Evolutionary conservation across 1,140 invertebrate genomes (phyloP).

Genomic region (Drosophila ficusphila): DNA sequence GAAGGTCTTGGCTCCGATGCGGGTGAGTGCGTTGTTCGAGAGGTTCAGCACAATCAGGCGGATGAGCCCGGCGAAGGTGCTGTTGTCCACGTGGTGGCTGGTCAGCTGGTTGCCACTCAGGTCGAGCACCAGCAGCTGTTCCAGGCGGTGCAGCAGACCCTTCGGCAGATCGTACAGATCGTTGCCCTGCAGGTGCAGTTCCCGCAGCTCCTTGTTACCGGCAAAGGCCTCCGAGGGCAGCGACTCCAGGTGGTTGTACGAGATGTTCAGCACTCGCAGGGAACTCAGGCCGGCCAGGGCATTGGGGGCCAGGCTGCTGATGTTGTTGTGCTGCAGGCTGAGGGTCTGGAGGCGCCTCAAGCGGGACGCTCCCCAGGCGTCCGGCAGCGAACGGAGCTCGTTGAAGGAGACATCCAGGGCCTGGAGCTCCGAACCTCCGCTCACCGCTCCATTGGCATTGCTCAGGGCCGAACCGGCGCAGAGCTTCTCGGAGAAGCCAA

Average conservation of each 20-base stretch:
- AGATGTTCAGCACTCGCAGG: conserved; percentile 90
- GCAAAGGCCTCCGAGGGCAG: conserved; percentile 90
- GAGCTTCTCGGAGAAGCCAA: conserved; percentile 87
- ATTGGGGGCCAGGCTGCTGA: conserved; percentile 88
- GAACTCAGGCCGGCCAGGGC: conserved; percentile 88
- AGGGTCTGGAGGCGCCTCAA: conserved; percentile 89
- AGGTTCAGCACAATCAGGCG: conserved; percentile 89
- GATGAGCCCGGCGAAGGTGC: conserved; percentile 89
- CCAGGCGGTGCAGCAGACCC: conserved; percentile 88
- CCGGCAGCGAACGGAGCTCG: conserved; percentile 88
- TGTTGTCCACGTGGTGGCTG: conserved; percentile 88
- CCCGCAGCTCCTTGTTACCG: conserved; percentile 88
- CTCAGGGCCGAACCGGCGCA: conserved; percentile 71
- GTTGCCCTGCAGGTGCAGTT: conserved; percentile 91
- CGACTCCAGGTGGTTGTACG: conserved; percentile 89
- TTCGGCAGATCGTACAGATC: conserved; percentile 89
- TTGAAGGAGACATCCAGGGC: conserved; percentile 90
- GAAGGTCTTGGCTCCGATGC: conserved; percentile 89
- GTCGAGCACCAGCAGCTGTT: conserved; percentile 89
- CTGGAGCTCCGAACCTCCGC: conserved; percentile 86
- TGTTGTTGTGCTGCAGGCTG: conserved; percentile 90
- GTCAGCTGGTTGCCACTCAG: conserved; percentile 90
- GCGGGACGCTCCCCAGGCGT: conserved; percentile 88
- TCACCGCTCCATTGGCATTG: conserved; percentile 79
- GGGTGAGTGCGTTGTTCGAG: conserved; percentile 88